phyloP scores from a whole-genome alignment of 2,888 invertebrate species.

The Griposia aprilina region DNA sequence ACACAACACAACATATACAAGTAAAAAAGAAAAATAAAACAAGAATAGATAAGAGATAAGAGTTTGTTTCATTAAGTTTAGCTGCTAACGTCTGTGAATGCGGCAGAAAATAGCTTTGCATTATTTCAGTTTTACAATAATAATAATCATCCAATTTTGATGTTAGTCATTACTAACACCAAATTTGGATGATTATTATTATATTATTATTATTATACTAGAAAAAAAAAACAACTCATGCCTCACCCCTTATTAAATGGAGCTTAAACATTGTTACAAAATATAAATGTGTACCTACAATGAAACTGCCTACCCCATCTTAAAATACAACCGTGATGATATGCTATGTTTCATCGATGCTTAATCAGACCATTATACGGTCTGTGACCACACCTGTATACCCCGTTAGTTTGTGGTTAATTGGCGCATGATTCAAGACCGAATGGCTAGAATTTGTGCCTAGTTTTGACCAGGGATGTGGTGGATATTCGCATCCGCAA shows the following conservation, averaged over 20 bases:
- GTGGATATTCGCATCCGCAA: background rate
- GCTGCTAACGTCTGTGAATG: background rate
- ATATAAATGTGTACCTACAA: background rate
- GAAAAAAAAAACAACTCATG: background rate
- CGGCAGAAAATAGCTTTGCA: background rate
- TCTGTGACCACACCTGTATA: background rate
- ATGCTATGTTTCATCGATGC: background rate
- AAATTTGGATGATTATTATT: too few species aligned
- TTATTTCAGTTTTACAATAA: background rate
- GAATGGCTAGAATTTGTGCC: conserved; percentile 6
- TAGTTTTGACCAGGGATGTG: background rate
- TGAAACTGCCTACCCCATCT: background rate
- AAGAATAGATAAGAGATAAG: background rate
- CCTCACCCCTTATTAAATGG: background rate
- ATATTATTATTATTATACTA: too few species aligned
- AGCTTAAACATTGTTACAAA: background rate
- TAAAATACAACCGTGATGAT: background rate
- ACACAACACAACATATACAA: too few species aligned
- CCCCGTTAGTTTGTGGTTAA: background rate
- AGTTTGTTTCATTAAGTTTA: background rate
- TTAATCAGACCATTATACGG: background rate
- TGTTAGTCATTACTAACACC: too few species aligned
- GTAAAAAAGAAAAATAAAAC: too few species aligned
- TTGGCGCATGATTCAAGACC: conserved; percentile 27
- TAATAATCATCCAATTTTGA: background rate